phyloP scores from a whole-genome alignment of 2,113 vertebrate species.

The Vulpes ferrilata region DNA sequence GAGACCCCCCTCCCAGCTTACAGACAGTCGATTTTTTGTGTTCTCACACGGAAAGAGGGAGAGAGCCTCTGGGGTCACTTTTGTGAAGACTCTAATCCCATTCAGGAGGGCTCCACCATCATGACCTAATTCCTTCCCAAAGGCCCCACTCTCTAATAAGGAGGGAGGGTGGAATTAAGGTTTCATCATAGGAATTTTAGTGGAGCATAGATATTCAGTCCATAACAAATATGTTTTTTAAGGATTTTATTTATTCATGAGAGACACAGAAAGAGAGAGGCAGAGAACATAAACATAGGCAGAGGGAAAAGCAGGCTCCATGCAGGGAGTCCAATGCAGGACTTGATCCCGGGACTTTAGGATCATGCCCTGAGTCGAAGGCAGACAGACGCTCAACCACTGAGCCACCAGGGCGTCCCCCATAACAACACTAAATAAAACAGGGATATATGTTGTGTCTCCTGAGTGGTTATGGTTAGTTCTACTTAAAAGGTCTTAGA shows the following conservation, averaged over 20 bases:
- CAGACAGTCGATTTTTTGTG: not conserved
- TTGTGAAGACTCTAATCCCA: not conserved
- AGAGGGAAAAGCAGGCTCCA: too few relatives aligned
- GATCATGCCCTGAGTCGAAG: too few relatives aligned
- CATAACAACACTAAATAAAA: not conserved
- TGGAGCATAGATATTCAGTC: not conserved
- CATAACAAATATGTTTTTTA: not conserved
- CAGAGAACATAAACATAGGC: too few relatives aligned
- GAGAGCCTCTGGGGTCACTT: not conserved
- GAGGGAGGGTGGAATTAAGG: not conserved
- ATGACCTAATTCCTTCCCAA: not conserved
- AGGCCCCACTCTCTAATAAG: not conserved
- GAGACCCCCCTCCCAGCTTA: not conserved
- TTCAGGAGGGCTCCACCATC: not conserved
- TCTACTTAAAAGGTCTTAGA: not conserved
- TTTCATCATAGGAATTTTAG: not conserved
- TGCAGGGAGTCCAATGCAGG: too few relatives aligned
- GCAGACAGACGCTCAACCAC: too few relatives aligned
- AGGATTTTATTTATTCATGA: too few relatives aligned
- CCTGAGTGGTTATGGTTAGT: not conserved
- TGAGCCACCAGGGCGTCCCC: too few relatives aligned
- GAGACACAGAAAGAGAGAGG: too few relatives aligned
- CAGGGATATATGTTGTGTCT: not conserved
- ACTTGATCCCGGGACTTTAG: too few relatives aligned
- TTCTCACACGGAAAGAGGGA: not conserved